phyloP scores from a whole-genome alignment of 1,140 invertebrate species.

The Dermatophagoides farinae region DNA sequence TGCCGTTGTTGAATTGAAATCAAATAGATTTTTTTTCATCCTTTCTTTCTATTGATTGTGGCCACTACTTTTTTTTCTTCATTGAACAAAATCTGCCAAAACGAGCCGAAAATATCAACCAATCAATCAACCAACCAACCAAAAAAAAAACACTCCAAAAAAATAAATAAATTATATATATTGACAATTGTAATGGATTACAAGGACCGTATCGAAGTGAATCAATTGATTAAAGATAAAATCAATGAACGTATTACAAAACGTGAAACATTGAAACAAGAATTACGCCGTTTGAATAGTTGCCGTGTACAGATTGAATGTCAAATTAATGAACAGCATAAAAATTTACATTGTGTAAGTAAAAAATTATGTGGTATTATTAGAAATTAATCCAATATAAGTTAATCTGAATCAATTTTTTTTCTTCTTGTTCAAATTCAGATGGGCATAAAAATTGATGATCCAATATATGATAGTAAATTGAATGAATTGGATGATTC shows the following conservation, averaged over 20 bases:
- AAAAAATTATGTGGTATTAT: no score
- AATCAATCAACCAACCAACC: no score
- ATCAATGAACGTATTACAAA: background rate
- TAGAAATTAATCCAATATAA: no score
- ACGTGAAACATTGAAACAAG: background rate
- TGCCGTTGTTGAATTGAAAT: no score
- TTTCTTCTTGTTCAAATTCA: background rate
- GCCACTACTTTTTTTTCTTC: no score
- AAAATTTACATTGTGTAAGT: constrained; percentile 3
- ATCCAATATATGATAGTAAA: background rate
- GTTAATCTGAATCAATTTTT: background rate
- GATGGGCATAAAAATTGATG: constrained; percentile 5
- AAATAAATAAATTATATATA: no score
- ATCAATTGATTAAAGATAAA: constrained; percentile 5
- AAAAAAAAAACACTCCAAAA: no score
- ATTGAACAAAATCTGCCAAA: no score
- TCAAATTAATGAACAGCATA: background rate
- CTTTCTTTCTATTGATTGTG: no score
- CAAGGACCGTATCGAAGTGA: background rate
- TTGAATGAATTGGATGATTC: background rate
- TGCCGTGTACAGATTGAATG: background rate
- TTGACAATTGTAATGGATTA: background rate
- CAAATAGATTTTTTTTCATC: no score
- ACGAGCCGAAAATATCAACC: no score
- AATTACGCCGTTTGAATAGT: background rate